Evolutionary conservation across 2,888 invertebrate species (phyloP).

Genomic region (Augochlorella aurata): DNA sequence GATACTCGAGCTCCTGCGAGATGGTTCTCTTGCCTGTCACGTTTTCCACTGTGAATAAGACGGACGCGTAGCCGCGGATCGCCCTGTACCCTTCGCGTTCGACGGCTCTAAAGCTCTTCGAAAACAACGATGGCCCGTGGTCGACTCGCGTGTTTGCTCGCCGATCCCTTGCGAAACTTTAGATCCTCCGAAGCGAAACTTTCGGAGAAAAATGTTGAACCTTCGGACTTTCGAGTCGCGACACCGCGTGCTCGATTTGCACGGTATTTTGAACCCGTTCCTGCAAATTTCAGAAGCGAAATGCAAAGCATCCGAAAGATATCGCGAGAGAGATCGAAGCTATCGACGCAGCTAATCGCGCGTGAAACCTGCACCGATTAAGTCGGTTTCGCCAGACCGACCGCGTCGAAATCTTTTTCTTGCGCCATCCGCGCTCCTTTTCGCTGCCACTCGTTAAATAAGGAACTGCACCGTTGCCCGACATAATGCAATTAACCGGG

Average conservation of each 20-base stretch:
- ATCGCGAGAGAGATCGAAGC: neutral
- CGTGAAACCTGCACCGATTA: neutral
- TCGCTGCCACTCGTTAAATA: neutral
- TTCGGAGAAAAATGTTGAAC: no score
- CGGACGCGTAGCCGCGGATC: slow-evolving; percentile 27
- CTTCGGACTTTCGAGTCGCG: no score
- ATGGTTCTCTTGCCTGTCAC: neutral
- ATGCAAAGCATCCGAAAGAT: neutral
- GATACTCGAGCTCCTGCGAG: slow-evolving; percentile 9
- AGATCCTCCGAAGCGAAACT: no score
- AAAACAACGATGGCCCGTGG: slow-evolving; percentile 4
- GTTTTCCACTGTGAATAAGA: neutral
- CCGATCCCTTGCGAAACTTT: no score
- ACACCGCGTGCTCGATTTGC: no score
- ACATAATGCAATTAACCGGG: neutral
- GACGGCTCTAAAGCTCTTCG: slow-evolving; percentile 17
- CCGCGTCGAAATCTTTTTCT: neutral
- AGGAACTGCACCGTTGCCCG: neutral
- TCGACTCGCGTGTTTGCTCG: no score
- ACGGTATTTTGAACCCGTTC: no score
- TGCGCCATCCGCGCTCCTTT: neutral
- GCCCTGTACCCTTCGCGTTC: neutral
- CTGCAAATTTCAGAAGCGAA: neutral
- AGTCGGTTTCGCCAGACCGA: neutral
- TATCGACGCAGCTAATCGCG: neutral